phyloP scores from a whole-genome alignment of 92 coral and sea anemone species.

The Montipora capitata region DNA sequence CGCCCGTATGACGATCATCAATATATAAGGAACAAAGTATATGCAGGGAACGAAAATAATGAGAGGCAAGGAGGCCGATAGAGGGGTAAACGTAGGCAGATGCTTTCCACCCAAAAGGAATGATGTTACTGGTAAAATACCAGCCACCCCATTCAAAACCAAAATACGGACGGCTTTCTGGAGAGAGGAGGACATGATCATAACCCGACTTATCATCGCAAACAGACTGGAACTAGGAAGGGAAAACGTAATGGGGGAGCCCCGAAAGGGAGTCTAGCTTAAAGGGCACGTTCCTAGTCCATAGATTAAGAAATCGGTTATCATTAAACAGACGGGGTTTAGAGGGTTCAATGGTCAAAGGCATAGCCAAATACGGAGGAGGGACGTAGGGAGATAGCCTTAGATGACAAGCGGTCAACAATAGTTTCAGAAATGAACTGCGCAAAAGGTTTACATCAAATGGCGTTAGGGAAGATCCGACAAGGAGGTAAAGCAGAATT shows the following conservation, averaged over 20 bases:
- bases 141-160: slow-evolving; percentile 53
- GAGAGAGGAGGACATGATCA: slow-evolving; percentile 57
- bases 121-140: slow-evolving; percentile 49
- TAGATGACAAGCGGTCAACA: slow-evolving; percentile 8
- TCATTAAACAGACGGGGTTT: slow-evolving; percentile 59
- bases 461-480: slow-evolving; percentile 20
- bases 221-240: slow-evolving; percentile 30
- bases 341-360: slow-evolving; percentile 41
- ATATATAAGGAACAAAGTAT: neutral
- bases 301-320: slow-evolving; percentile 20
- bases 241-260: slow-evolving; percentile 30
- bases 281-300: slow-evolving; percentile 25
- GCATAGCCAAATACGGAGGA: slow-evolving; percentile 52
- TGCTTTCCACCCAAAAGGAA: slow-evolving; percentile 78
- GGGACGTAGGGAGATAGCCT: neutral
- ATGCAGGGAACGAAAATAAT: too few relatives aligned
- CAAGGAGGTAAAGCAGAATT: slow-evolving; percentile 45
- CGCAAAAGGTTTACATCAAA: slow-evolving; percentile 48
- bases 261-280: slow-evolving; percentile 17
- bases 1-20: slow-evolving; percentile 61
- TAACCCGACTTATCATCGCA: slow-evolving; percentile 61
- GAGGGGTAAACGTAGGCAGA: slow-evolving; percentile 40
- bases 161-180: slow-evolving; percentile 35
- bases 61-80: too few relatives aligned
- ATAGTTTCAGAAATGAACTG: slow-evolving; percentile 39